Evolutionary conservation across 2,797 vertebrate genomes (phyloP), one percentile per base, ranked within the genome.

Genomic region (Alosa sapidissima): DNA sequence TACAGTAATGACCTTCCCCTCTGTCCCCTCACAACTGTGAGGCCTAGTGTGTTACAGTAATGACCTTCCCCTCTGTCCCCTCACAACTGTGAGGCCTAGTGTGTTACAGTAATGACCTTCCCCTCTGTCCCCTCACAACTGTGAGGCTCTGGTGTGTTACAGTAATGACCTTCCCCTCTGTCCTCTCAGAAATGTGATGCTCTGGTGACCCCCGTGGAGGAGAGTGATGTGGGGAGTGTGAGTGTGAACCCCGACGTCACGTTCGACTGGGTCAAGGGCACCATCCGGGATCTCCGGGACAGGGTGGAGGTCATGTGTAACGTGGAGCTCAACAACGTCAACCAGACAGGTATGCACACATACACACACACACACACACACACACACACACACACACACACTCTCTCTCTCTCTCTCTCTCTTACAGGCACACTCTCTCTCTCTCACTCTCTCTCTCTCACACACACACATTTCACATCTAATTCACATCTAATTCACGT

Each of bases 291-390:
- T 82, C 92, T 96, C 60, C 92, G 91, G 87, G 93, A 95, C 21
- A 89, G 72, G 48, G 91, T 95, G 84, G 95, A 95, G 89, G 94
- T 95, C 49, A 83, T 96, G 86, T 96, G 95, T 89, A 95, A 96
- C 90, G 89, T 92, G 28, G 94, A 96, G 84, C 91, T 96, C 60
- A 81, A 91, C 51, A 95, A 94, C 88, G 93, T 96, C 89, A 93
- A 89, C 86, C 95, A 94, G 86, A 93, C 92, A 90, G 94, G 95
- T 95, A 48, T 5, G 36, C 48, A 52, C 21, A 45, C 55, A 54
- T 83, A 28, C 81, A 81, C 87, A 81, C 28, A 83, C 55, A 52
- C 54, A 51, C 41, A 65, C 8, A 14, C 1, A 52, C 10, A 82
- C 36, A 78, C 51, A 49, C 55, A 51, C 68, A 83, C 36, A 72